Evolutionary conservation across 2,797 vertebrate species (phyloP), one percentile per base, ranked within the genome.

Genomic region (Carcharodon carcharias): DNA sequence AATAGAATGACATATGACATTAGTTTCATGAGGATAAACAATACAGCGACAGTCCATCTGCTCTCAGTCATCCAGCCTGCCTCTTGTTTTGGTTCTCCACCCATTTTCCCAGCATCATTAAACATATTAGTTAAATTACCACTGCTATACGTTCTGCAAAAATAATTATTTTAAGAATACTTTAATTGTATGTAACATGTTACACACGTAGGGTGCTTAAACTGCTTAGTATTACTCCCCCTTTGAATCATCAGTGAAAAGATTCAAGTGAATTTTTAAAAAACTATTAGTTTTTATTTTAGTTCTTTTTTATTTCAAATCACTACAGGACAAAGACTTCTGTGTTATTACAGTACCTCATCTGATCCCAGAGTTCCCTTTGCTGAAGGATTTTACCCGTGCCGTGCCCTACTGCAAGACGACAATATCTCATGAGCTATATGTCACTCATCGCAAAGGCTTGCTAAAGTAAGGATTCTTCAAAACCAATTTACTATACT

Each of bases 381-480:
- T 99, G 97, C 97, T 99, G 95, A 98, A 97, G 97, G 98, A 97
- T 97, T 99, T 99, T 96, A 96, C 97, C 96, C 97, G 98, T 54
- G 97, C 98, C 0, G 96, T 97, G 0, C 98, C 98, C 0, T 97
- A 96, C 35, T 96, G 96, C 77, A 96, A 96, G 96, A 97, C 97
- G 96, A 97, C n/a, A 0, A 96, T 98, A 21, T 96, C 96, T 0
- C 97, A 96, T 0, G 98, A 99, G 26, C 98, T 99, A 45, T 99
- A 99, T 4, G 23, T 99, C 96, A 98, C 98, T 96, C 99, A 98
- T 97, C 98, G 98, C 0, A 97, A 97, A 0, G 98, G 98, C 1
- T 94, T 99, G 97, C 97, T 99, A 96, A 98, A 97, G 99, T 99
- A 97, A 98, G 98, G 50, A 67, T 28, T 31, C 58, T 97, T 96